These are phyloP conservation scores for Drosophila ficusphila DNA, from an alignment of 1,140 invertebrate species.

Conservation along the genomic window DNA sequence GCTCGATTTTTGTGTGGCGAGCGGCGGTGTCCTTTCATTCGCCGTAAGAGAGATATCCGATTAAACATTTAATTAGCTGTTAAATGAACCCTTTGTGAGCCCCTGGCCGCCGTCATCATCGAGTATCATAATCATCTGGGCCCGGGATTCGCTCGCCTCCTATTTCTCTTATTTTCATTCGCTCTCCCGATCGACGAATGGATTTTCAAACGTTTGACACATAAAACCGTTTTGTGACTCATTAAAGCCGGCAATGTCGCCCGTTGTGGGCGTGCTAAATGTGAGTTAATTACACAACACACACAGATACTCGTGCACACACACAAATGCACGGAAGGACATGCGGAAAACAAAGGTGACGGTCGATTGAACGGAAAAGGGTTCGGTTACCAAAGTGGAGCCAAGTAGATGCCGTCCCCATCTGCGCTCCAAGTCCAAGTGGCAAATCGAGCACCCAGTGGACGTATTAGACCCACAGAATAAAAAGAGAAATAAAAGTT, in stretches of 20 bases:
- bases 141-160: constrained; percentile 1
- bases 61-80: constrained; percentile 73
- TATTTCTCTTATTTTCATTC: constrained; percentile 24
- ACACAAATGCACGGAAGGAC: background rate
- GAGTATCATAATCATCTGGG: constrained; percentile 1
- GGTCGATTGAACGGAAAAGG: constrained; percentile 41
- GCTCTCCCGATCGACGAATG: constrained; percentile 44
- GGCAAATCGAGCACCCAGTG: constrained; percentile 50
- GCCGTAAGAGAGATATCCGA: constrained; percentile 44
- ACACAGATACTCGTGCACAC: constrained; percentile 11
- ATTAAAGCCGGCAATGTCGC: constrained; percentile 51
- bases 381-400: constrained; percentile 35
- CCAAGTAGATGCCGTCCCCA: background rate
- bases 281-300: constrained; percentile 61
- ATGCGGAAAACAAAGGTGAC: constrained; percentile 31
- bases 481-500: constrained; percentile 74
- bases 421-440: constrained; percentile 18
- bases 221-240: constrained; percentile 79
- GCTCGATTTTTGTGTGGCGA: constrained; percentile 2
- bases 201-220: constrained; percentile 78
- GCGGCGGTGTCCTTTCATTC: constrained; percentile 20
- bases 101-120: constrained; percentile 7
- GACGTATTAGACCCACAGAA: constrained; percentile 59
- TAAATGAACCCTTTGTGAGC: constrained; percentile 60
- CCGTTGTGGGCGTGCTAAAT: constrained; percentile 44